These are phyloP conservation scores for Schizopygopsis pylzovi DNA, from an alignment of 2,797 vertebrate species.

Conservation along the genomic window DNA sequence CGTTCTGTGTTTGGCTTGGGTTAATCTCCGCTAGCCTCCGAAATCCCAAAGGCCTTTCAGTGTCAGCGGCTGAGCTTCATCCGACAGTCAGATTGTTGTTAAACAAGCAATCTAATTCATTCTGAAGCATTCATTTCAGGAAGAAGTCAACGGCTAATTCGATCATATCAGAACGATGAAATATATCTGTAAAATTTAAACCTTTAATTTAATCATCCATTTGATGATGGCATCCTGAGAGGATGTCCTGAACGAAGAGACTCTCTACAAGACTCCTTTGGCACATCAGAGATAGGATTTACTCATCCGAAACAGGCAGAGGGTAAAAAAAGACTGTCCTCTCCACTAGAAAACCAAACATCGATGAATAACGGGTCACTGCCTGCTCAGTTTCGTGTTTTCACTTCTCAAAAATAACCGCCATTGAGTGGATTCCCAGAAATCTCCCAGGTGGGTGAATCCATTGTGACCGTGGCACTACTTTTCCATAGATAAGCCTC, in stretches of 20 bases:
- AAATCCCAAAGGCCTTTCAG: slow-evolving; percentile 38
- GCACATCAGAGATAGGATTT: slow-evolving; percentile 32
- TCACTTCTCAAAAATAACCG: neutral
- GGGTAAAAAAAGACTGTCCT: neutral
- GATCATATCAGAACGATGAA: slow-evolving; percentile 44
- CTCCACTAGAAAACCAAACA: neutral
- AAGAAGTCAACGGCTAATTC: slow-evolving; percentile 45
- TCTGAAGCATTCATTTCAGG: slow-evolving; percentile 47
- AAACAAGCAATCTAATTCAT: slow-evolving; percentile 49
- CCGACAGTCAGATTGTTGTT: slow-evolving; percentile 26
- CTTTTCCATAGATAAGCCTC: slow-evolving; percentile 36
- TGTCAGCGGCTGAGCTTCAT: slow-evolving; percentile 28
- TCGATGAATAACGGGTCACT: neutral
- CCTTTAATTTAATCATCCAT: slow-evolving; percentile 38
- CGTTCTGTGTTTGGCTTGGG: slow-evolving; percentile 35
- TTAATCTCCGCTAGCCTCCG: slow-evolving; percentile 29
- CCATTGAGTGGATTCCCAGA: slow-evolving; percentile 2
- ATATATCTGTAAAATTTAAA: slow-evolving; percentile 46
- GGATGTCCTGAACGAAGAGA: slow-evolving; percentile 14
- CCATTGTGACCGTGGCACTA: slow-evolving; percentile 11
- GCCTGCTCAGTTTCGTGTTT: neutral
- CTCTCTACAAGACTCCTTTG: slow-evolving; percentile 27
- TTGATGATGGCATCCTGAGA: slow-evolving; percentile 27
- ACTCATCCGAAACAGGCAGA: slow-evolving; percentile 34
- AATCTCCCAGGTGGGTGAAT: slow-evolving; percentile 23